phyloP scores from a whole-genome alignment of 2,888 invertebrate genomes.

The Microlaimidae sp. region DNA sequence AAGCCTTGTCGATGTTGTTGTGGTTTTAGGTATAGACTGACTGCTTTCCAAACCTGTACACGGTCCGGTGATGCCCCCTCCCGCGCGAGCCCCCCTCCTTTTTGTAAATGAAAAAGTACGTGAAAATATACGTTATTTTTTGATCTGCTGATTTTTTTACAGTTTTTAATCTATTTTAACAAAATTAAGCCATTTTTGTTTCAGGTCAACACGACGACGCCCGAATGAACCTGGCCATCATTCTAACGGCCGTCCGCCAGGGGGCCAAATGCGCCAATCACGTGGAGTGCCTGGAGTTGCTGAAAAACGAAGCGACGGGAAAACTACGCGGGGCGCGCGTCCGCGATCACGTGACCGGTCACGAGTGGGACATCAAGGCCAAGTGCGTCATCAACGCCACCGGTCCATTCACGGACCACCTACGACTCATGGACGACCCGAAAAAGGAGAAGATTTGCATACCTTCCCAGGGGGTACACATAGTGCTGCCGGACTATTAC shows the following conservation, averaged over 20 bases:
- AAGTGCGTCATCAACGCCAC: conserved; percentile 94
- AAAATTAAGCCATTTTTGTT: conserved; percentile 14
- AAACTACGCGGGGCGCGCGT: conserved; percentile 30
- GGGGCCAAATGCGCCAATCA: conserved; percentile 71
- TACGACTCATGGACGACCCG: conserved; percentile 78
- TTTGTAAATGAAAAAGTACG: too few relatives aligned
- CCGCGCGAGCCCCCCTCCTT: too few relatives aligned
- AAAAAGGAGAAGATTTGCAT: conserved; percentile 66
- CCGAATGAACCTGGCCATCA: conserved; percentile 87
- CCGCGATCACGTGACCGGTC: conserved; percentile 32
- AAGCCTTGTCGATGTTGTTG: too few relatives aligned
- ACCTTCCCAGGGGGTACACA: conserved; percentile 92
- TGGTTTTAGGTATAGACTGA: too few relatives aligned
- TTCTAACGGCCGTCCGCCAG: conserved; percentile 78
- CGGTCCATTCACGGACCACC: conserved; percentile 81
- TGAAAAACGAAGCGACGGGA: conserved; percentile 21
- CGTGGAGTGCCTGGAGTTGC: conserved; percentile 19
- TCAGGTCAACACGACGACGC: conserved; percentile 96
- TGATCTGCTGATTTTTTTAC: background rate
- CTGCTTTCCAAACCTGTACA: too few relatives aligned
- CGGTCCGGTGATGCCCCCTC: too few relatives aligned
- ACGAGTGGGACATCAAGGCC: conserved; percentile 47
- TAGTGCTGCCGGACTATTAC: conserved; percentile 90
- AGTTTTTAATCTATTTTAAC: background rate
- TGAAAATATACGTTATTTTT: too few relatives aligned